phyloP scores from a whole-genome alignment of 2,113 vertebrate species.

The Lamprotornis superbus region DNA sequence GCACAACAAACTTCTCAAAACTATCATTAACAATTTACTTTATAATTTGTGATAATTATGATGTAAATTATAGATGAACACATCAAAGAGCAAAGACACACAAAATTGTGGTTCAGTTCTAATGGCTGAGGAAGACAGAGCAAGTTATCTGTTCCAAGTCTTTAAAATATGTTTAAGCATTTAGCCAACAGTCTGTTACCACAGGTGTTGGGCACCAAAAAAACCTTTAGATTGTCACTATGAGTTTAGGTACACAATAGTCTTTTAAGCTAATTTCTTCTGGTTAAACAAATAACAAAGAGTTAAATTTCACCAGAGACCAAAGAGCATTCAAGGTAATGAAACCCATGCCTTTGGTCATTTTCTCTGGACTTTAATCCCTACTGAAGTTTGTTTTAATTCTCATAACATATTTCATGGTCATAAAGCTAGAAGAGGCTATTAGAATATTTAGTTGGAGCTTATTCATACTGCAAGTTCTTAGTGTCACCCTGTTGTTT shows the following conservation, averaged over 20 bases:
- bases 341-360: conserved; percentile 7
- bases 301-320: background rate
- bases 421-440: background rate
- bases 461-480: background rate
- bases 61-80: background rate
- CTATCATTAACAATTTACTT: background rate
- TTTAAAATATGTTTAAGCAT: background rate
- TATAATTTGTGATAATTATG: background rate
- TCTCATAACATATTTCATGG: conserved; percentile 9
- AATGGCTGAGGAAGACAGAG: background rate
- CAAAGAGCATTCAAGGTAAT: background rate
- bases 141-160: background rate
- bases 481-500: background rate
- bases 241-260: background rate
- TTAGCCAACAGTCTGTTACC: background rate
- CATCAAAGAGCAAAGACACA: background rate
- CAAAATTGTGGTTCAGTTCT: background rate
- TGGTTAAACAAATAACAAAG: background rate
- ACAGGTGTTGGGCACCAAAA: background rate
- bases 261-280: background rate
- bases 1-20: background rate
- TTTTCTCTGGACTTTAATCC: conserved; percentile 29
- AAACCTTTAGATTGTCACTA: background rate
- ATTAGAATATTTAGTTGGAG: background rate
- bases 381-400: background rate